Evolutionary conservation across 2,113 vertebrate genomes (phyloP).

Genomic region (Eptesicus fuscus): DNA sequence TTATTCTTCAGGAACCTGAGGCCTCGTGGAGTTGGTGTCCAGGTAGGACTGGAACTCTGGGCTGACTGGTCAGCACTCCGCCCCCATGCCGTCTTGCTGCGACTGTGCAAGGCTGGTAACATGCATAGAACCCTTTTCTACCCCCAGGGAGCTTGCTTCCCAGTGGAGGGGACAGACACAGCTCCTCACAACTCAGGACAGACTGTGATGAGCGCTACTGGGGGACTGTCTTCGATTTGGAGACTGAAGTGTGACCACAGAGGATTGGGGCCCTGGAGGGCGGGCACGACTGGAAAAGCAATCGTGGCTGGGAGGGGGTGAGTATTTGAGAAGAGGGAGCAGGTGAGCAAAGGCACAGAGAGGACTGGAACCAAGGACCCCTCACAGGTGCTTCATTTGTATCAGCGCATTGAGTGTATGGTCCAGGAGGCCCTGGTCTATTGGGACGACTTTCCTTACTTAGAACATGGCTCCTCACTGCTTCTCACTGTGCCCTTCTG

Average conservation of each 20-base stretch:
- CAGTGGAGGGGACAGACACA: not conserved
- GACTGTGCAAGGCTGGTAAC: not conserved
- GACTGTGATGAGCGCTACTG: not conserved
- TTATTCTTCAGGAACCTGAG: not conserved
- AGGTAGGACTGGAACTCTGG: not conserved
- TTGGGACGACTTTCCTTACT: not conserved
- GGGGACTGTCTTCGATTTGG: not conserved
- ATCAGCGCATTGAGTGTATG: rapidly evolving
- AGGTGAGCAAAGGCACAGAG: not conserved
- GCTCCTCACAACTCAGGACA: not conserved
- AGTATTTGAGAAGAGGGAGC: not conserved
- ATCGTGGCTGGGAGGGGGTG: not conserved
- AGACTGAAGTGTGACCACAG: not conserved
- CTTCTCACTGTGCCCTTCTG: not conserved
- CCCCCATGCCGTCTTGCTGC: not conserved
- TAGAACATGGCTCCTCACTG: not conserved
- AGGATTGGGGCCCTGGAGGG: not conserved
- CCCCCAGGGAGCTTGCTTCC: not conserved
- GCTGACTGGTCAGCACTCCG: not conserved
- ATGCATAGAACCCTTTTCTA: not conserved
- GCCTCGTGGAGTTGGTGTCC: not conserved
- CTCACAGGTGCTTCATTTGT: not conserved
- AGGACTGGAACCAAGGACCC: not conserved
- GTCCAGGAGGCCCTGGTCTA: not conserved
- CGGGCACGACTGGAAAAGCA: not conserved